Conservation (phyloP, 1,140 invertebrate species). For the Limonius californicus region DNA sequence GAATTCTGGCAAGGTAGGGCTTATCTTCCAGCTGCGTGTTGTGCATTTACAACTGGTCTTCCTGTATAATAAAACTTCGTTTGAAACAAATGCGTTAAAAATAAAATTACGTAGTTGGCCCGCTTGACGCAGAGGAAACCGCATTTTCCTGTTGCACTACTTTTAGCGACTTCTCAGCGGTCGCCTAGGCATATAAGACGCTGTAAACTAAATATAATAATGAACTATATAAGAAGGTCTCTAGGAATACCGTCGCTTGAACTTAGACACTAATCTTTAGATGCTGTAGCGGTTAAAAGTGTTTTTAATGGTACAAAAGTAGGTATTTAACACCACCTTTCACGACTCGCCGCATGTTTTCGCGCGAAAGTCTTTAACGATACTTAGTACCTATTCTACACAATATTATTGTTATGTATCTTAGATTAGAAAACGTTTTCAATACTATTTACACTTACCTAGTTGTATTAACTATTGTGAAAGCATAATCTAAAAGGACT, state of each 20-base stretch:
- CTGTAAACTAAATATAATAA: background rate
- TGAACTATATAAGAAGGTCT: no score
- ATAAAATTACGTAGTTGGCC: background rate
- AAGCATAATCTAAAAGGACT: background rate
- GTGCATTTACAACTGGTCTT: background rate
- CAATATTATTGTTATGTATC: background rate
- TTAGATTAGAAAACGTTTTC: background rate
- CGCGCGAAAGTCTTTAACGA: no score
- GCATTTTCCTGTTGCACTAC: background rate
- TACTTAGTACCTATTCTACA: background rate
- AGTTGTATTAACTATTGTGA: no score
- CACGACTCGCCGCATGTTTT: background rate
- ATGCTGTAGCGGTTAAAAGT: background rate
- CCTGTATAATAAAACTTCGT: background rate
- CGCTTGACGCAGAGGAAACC: background rate
- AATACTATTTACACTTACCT: no score
- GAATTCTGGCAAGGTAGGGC: constrained; percentile 1
- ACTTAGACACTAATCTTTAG: background rate
- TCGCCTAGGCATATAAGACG: background rate
- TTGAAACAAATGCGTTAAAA: background rate
- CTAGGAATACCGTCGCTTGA: background rate
- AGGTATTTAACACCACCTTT: background rate
- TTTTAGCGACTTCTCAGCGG: background rate
- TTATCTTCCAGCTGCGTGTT: background rate
- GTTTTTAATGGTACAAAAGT: background rate